These are phyloP conservation scores for Forbesichthys papilliferus DNA, from an alignment of 2,113 vertebrate genomes.

Conservation along the genomic window DNA sequence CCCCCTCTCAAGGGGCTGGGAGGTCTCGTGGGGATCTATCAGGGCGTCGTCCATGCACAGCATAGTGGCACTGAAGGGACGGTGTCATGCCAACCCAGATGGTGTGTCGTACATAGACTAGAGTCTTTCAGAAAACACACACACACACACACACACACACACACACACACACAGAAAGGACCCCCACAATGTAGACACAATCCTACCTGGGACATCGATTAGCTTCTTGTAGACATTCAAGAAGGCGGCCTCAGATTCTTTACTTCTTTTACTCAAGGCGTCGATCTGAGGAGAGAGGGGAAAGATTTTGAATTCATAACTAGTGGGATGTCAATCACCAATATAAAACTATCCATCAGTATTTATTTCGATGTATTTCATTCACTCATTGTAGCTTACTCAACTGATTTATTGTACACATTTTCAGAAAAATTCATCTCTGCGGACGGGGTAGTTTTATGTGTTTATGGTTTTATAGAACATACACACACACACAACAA, in stretches of 20 bases:
- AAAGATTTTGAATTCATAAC: background rate
- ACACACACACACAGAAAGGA: slow-evolving; percentile 10
- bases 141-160: slow-evolving; percentile 26
- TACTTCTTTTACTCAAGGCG: slow-evolving; percentile 97
- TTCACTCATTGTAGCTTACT: too few species aligned
- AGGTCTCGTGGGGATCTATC: slow-evolving; percentile 55
- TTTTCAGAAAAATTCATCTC: too few species aligned
- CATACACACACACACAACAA: too few species aligned
- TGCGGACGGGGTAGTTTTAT: too few species aligned
- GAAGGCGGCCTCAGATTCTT: slow-evolving; percentile 99
- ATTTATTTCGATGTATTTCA: too few species aligned
- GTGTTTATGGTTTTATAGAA: too few species aligned
- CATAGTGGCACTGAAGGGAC: slow-evolving; percentile 49
- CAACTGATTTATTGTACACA: too few species aligned
- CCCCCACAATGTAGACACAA: background rate
- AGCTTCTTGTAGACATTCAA: slow-evolving; percentile 98
- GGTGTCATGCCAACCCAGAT: slow-evolving; percentile 29
- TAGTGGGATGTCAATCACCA: background rate
- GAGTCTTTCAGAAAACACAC: slow-evolving; percentile 20
- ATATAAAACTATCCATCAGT: too few species aligned
- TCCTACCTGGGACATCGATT: slow-evolving; percentile 98
- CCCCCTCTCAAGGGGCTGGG: slow-evolving; percentile 42
- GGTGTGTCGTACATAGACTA: slow-evolving; percentile 34
- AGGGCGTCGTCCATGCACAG: slow-evolving; percentile 49
- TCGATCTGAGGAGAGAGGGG: slow-evolving; percentile 82